Percentiles rank a stretch among this genome's conserved stretches.
These are phyloP conservation scores for Procavia capensis DNA, from an alignment of 2,113 vertebrate genomes.

Conservation along the genomic window DNA sequence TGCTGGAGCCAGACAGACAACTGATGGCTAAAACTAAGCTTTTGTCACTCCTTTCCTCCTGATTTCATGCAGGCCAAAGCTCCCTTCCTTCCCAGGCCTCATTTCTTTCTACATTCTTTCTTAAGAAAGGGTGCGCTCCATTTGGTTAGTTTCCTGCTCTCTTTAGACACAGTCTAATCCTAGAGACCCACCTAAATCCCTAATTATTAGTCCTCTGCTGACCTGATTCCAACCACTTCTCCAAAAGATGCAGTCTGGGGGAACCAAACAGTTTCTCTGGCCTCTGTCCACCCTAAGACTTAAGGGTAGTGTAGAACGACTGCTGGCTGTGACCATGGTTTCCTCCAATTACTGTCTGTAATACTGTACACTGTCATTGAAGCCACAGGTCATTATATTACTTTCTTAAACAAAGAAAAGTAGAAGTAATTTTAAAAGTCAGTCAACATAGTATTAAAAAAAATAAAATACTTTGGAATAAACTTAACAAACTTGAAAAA, in stretches of 20 bases:
- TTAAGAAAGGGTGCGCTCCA: neutral
- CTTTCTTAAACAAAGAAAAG: neutral
- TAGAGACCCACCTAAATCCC: neutral
- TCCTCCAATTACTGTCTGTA: neutral
- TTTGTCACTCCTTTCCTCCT: neutral
- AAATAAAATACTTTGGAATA: neutral
- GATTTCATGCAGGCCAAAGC: neutral
- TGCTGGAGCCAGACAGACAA: neutral
- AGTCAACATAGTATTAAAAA: neutral
- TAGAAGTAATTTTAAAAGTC: neutral
- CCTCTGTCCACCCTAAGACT: neutral
- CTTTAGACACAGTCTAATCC: neutral
- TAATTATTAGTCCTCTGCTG: neutral
- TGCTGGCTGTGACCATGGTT: neutral
- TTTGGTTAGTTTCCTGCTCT: neutral
- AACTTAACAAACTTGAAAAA: neutral
- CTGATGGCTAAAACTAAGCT: neutral
- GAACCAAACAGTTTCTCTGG: neutral
- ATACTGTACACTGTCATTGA: neutral
- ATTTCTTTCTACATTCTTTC: neutral
- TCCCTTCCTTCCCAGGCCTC: neutral
- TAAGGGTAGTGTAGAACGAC: neutral
- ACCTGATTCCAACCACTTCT: neutral
- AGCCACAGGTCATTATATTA: neutral
- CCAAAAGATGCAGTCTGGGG: neutral